phyloP scores from a whole-genome alignment of 2,888 invertebrate species.

The Drosophila phalerata region DNA sequence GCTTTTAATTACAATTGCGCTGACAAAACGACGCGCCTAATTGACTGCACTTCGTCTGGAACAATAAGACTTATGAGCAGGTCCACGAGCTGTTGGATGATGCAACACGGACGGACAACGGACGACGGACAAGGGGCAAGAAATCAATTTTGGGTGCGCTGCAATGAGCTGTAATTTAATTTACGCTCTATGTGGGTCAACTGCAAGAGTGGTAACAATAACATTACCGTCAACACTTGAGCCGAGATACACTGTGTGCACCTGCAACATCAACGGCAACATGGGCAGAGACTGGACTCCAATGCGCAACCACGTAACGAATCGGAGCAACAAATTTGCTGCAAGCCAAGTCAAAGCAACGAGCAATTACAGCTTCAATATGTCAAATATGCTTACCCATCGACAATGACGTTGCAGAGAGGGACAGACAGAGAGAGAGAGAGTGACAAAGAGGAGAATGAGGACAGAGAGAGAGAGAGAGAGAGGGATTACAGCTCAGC shows the following conservation, averaged over 20 bases:
- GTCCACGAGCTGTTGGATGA: conserved; percentile 36
- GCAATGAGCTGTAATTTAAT: conserved; percentile 71
- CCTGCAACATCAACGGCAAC: conserved; percentile 22
- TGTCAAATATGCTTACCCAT: conserved; percentile 54
- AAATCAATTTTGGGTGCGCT: conserved; percentile 58
- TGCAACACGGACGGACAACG: conserved; percentile 49
- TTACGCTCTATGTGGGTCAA: conserved; percentile 74
- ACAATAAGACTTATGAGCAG: background rate
- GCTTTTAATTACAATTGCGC: conserved; percentile 64
- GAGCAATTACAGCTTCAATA: conserved; percentile 53
- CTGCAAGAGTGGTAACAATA: conserved; percentile 69
- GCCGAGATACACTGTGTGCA: conserved; percentile 21
- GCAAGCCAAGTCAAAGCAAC: conserved; percentile 41
- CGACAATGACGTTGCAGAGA: conserved; percentile 61
- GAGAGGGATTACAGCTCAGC: conserved; percentile 19
- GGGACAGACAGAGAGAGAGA: conserved; percentile 15
- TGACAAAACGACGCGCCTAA: conserved; percentile 60
- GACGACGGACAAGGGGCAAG: conserved; percentile 16
- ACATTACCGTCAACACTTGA: conserved; percentile 70
- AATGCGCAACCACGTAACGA: conserved; percentile 59
- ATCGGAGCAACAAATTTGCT: conserved; percentile 52
- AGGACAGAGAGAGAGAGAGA: background rate
- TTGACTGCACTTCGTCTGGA: conserved; percentile 45
- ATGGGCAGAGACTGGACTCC: conserved; percentile 8
- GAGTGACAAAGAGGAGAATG: background rate